Conservation (phyloP, 2,888 invertebrate genomes). For the Hyposoter didymator region DNA sequence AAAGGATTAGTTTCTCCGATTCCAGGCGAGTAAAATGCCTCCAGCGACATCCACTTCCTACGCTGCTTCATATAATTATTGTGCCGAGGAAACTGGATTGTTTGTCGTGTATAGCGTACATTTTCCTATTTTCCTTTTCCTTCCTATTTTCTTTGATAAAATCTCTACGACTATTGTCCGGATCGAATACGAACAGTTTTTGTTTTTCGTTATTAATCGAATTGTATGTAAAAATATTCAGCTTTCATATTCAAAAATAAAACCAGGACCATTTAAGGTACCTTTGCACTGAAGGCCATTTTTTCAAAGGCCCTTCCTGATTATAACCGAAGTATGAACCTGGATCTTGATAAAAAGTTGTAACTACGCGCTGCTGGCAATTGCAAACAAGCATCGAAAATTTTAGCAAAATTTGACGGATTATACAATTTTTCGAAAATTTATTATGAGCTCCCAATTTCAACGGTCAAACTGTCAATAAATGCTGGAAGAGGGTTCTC, state of each 20-base stretch:
- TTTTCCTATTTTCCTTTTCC: neutral
- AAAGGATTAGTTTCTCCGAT: constrained; percentile 18
- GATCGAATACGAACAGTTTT: neutral
- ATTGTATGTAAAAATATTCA: neutral
- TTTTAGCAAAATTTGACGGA: too few relatives aligned
- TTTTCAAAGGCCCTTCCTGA: too few relatives aligned
- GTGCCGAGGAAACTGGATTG: constrained; percentile 25
- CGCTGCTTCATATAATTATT: constrained; percentile 39
- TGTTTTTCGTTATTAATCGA: neutral
- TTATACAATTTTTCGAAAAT: too few relatives aligned
- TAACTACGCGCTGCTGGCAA: too few relatives aligned
- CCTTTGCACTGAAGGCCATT: too few relatives aligned
- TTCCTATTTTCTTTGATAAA: neutral
- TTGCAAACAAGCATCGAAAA: too few relatives aligned
- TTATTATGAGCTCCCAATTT: too few relatives aligned
- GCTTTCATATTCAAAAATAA: neutral
- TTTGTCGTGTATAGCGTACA: neutral
- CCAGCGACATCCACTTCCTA: neutral
- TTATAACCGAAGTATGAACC: too few relatives aligned
- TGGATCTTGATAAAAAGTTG: too few relatives aligned
- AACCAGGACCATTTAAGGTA: neutral
- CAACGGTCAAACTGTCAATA: too few relatives aligned
- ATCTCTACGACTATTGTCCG: neutral
- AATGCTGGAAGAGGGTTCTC: too few relatives aligned
- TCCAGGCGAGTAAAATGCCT: neutral